Conservation (phyloP, 2,888 invertebrate genomes). For the Venustoraphidia nigricollis region DNA sequence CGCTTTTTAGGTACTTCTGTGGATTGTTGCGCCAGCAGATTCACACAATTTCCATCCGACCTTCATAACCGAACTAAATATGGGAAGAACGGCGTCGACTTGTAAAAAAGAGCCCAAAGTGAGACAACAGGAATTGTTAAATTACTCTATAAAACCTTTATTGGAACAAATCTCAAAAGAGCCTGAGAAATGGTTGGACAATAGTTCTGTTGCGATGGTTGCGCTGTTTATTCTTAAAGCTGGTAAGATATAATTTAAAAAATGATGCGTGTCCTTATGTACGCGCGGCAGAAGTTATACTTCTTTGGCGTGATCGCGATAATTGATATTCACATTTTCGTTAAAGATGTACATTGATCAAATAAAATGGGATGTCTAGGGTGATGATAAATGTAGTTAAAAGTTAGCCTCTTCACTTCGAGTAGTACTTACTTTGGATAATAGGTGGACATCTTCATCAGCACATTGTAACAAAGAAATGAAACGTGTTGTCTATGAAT, state of each 20-base stretch:
- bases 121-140: conserved; percentile 52
- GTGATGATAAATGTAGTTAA: too few relatives aligned
- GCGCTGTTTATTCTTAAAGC: conserved; percentile 55
- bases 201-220: conserved; percentile 48
- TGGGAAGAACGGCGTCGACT: conserved; percentile 53
- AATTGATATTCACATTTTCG: too few relatives aligned
- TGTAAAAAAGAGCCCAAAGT: conserved; percentile 57
- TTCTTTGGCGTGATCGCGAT: too few relatives aligned
- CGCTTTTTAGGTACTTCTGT: conserved; percentile 47
- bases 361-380: too few relatives aligned
- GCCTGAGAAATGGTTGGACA: conserved; percentile 49
- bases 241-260: conserved; percentile 24
- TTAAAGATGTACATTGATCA: too few relatives aligned
- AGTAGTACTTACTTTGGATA: too few relatives aligned
- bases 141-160: conserved; percentile 43
- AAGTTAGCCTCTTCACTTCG: too few relatives aligned
- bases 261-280: too few relatives aligned
- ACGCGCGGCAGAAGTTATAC: too few relatives aligned
- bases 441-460: too few relatives aligned
- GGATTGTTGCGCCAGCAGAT: conserved; percentile 74
- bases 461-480: too few relatives aligned
- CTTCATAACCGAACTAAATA: conserved; percentile 54
- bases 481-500: too few relatives aligned
- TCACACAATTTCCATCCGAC: conserved; percentile 68
- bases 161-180: conserved; percentile 39